Base-by-base conservation (phyloP, 2,888 invertebrate genomes). In the Eumerus sabulonum region DNA sequence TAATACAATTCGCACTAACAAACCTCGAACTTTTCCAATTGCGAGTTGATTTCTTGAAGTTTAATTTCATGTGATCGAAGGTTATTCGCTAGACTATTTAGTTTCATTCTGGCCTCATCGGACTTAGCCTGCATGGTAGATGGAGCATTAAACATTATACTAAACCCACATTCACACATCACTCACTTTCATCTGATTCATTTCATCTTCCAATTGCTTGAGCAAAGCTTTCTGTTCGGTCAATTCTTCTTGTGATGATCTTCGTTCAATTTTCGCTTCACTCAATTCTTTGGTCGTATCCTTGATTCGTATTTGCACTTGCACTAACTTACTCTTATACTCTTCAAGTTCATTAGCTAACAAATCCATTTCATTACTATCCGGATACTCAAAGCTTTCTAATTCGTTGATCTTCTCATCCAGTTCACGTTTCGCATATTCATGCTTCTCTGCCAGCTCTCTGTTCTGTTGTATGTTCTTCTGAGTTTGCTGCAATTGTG, bases 331-430 rank as follows among this genome's bases (percentile, higher is more conserved):
- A 0, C 86, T 85, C 0, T 86, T 85, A 59, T 90, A 88, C 74
- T 90, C 88, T 35, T 86, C 84, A 2, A 90, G 84, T 1, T 87
- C 86, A 42, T 89, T 90, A 44, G 88, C 84, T 76, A 88, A 83
- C 1, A 86, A 82, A 59, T 86, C 85, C 16, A 85, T 83, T 72
- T 87, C 87, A 59, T 86, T 86, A 27, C 86, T 83, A 54, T 85
- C 85, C 0, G 85, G 86, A 76, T 86, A 87, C 64, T 88, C 87
- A 51, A 82, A 84, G 68, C 85, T 86, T 76, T 88, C 83, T 12
- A 89, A 59, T 72, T 88, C 88, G 16, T 73, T 77, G 27, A 87
- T 85, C 70, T 85, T 67, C 47, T 85, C 83, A 53, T 83, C 53
- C 4, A 84, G 18, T 27, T 82, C 38, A 47, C 81, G 62, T 19